These are phyloP conservation scores for Tanytarsus gracilentus DNA, from an alignment of 2,888 invertebrate genomes.

Conservation along the genomic window DNA sequence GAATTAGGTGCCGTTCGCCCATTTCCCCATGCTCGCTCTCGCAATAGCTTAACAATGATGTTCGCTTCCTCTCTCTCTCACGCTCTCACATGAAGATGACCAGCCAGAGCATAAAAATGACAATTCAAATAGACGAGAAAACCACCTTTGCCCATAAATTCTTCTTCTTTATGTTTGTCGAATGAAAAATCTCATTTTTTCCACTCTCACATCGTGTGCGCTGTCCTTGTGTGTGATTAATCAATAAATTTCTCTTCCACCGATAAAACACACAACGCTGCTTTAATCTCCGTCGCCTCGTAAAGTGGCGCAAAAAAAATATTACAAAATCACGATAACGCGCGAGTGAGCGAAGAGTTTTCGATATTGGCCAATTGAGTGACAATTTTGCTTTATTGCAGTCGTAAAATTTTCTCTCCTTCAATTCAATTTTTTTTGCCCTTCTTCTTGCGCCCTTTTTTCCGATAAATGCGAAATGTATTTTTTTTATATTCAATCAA, in stretches of 20 bases:
- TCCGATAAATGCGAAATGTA: slow-evolving; percentile 11
- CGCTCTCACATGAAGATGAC: not conserved
- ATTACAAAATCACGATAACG: not conserved
- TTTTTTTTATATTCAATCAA: slow-evolving; percentile 28
- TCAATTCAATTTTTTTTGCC: slow-evolving; percentile 8
- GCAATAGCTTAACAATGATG: not conserved
- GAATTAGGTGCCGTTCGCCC: too few relatives aligned
- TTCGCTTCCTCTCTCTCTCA: not conserved
- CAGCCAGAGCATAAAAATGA: not conserved
- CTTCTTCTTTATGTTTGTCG: not conserved
- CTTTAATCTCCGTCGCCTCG: too few relatives aligned
- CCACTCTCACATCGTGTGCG: too few relatives aligned
- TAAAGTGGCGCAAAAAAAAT: too few relatives aligned
- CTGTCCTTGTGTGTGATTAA: slow-evolving; percentile 21
- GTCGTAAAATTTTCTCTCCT: slow-evolving; percentile 8
- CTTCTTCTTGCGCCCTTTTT: not conserved
- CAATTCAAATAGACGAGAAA: not conserved
- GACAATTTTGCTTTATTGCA: slow-evolving; percentile 11
- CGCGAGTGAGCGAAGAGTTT: not conserved
- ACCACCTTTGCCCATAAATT: too few relatives aligned
- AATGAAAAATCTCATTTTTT: too few relatives aligned
- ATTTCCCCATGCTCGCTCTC: not conserved
- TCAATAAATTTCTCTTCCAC: slow-evolving; percentile 22
- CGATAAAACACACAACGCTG: too few relatives aligned
- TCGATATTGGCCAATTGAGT: not conserved